phyloP scores from a whole-genome alignment of 1,140 invertebrate species.

The Rhopalosiphum maidis region DNA sequence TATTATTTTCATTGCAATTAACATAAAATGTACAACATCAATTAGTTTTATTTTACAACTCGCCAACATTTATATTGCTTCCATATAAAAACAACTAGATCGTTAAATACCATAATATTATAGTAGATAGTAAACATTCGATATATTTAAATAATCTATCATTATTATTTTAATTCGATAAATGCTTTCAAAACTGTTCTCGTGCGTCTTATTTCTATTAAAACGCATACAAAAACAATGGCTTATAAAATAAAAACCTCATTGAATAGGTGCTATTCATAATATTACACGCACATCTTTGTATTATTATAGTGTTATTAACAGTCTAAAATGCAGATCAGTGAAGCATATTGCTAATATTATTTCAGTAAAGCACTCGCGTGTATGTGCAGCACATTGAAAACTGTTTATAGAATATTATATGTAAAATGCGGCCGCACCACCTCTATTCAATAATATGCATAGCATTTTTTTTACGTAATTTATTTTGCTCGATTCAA shows the following conservation, averaged over 20 bases:
- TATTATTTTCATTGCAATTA: neutral
- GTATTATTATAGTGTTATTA: constrained; percentile 5
- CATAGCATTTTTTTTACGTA: neutral
- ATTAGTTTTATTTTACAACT: neutral
- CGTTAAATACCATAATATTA: neutral
- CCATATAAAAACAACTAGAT: neutral
- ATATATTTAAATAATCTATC: neutral
- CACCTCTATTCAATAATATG: constrained; percentile 7
- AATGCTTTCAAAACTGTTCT: neutral
- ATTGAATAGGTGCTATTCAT: neutral
- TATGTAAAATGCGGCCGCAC: neutral
- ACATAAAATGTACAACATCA: neutral
- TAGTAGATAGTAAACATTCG: neutral
- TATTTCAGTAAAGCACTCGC: constrained; percentile 1
- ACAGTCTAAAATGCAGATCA: neutral
- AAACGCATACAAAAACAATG: neutral
- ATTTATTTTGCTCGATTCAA: neutral
- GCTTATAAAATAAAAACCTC: neutral
- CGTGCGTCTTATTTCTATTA: neutral
- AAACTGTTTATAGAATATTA: neutral
- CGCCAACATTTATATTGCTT: neutral
- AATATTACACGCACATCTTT: neutral
- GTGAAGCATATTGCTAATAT: constrained; percentile 10
- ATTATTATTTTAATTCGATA: neutral
- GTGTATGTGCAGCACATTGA: neutral